A percentile compares a stretch with the other conserved stretches of the same genome.
phyloP scores from a whole-genome alignment of 2,888 invertebrate genomes.

The Punctoribates punctum region DNA sequence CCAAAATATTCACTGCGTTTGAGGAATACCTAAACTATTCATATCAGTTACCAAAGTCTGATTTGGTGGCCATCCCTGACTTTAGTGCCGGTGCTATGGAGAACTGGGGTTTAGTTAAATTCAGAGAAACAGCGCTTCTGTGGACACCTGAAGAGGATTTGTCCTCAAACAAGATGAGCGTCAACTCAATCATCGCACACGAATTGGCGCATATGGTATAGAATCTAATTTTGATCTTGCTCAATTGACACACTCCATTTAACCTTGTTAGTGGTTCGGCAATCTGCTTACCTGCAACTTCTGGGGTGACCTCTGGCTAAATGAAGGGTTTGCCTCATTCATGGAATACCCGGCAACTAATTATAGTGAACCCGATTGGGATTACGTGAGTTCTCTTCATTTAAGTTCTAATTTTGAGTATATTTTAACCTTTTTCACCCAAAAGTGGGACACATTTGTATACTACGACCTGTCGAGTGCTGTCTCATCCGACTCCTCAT shows the following conservation, averaged over 20 bases:
- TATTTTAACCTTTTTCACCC: too few species aligned
- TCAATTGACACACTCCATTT: background rate
- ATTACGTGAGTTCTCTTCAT: conserved; percentile 46
- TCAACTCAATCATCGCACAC: conserved; percentile 79
- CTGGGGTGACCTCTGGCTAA: conserved; percentile 76
- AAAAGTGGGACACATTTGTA: conserved; percentile 34
- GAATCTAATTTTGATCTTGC: background rate
- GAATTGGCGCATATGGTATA: conserved; percentile 74
- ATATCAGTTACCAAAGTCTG: conserved; percentile 81
- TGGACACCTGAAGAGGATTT: conserved; percentile 67
- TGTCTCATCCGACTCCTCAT: conserved; percentile 36
- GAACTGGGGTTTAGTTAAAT: conserved; percentile 91
- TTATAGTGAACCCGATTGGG: conserved; percentile 57
- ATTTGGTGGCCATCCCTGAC: conserved; percentile 81
- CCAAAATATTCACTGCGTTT: conserved; percentile 62
- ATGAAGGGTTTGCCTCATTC: conserved; percentile 87
- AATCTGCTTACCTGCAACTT: conserved; percentile 70
- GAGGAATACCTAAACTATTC: conserved; percentile 69
- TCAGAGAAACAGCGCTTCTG: conserved; percentile 70
- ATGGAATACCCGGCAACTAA: conserved; percentile 67
- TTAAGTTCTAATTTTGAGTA: too few species aligned
- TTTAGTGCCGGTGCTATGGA: conserved; percentile 86
- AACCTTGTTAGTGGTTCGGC: conserved; percentile 51
- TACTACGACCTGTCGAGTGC: background rate
- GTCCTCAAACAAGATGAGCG: conserved; percentile 67